Base-by-base conservation (phyloP, 2,888 invertebrate species). In the Melanophora roralis region DNA sequence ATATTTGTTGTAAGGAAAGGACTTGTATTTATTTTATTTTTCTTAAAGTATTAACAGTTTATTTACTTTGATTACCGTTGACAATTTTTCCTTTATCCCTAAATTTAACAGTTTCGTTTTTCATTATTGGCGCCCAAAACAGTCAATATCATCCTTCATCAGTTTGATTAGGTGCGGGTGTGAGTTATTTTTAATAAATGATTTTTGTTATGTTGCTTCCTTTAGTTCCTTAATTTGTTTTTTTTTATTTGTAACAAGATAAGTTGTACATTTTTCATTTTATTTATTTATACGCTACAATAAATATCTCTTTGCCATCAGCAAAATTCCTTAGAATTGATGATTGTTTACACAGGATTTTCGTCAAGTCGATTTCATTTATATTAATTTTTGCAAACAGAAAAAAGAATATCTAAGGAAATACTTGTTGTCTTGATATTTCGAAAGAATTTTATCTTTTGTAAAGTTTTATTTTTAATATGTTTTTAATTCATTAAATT, bases 31-130 rank as follows among this genome's bases (percentile, higher is more conserved):
- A 19, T 53, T n/a, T 36, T 62, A 51, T 32, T 64, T 47, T 53
- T 27, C 51, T 47, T 59, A 9, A 38, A 36, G 32, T 65, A 49
- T 49, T 69, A 49, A 57, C 62, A 67, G 69, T 75, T 75, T 76
- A 80, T 80, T 80, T 80, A 64, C 64, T 76, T 80, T 80, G 79
- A 76, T 80, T 80, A 76, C 79, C 79, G 72, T 72, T 80, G 75
- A 76, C 79, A 80, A 64, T 53, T 12, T 12, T 40, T 38, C 14
- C 23, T 36, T 19, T 38, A 34, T 45, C 57, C 49, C 32, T 12
- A 34, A 14, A n/a, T 57, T 53, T 53, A 34, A 47, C 57, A 51
- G 47, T 53, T 45, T 40, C 53, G 27, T 6, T 40, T 59, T 49
- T 40, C 57, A 49, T 49, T 59, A 40, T 60, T 67, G 36, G 16